Conservation (phyloP, 2,797 vertebrate species). For the Siniperca obscura region DNA sequence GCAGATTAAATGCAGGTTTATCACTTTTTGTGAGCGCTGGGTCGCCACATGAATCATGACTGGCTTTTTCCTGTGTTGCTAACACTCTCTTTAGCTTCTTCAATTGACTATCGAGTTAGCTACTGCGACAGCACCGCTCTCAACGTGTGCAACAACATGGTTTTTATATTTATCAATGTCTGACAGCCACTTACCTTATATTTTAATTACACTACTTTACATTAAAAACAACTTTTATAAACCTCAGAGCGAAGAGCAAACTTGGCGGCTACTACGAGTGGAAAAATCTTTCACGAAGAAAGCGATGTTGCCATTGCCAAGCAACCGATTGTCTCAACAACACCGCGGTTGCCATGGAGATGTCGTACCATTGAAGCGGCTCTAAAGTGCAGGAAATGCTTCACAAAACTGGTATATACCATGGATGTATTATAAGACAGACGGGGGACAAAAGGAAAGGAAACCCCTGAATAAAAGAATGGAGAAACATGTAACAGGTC, state of each 20-base stretch:
- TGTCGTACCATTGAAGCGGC: fast-evolving
- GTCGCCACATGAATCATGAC: background rate
- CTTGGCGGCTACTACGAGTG: background rate
- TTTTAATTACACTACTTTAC: no score
- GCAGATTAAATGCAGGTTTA: background rate
- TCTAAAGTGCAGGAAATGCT: background rate
- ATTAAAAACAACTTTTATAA: background rate
- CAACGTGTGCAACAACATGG: background rate
- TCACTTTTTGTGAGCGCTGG: no score
- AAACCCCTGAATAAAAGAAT: no score
- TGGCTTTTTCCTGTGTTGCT: background rate
- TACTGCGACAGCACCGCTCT: no score
- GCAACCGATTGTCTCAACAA: slow-evolving; percentile 53
- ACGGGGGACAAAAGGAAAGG: no score
- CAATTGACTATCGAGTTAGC: background rate
- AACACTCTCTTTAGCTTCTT: background rate
- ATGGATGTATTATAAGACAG: no score
- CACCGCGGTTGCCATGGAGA: slow-evolving; percentile 62
- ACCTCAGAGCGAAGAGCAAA: background rate
- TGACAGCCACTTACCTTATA: slow-evolving; percentile 26
- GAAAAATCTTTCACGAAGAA: slow-evolving; percentile 10
- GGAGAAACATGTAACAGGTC: no score
- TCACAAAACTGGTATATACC: background rate
- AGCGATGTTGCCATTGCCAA: slow-evolving; percentile 28
- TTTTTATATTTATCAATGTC: background rate